Evolutionary conservation across 2,797 vertebrate genomes (phyloP).

Genomic region (Acipenser oxyrinchus): DNA sequence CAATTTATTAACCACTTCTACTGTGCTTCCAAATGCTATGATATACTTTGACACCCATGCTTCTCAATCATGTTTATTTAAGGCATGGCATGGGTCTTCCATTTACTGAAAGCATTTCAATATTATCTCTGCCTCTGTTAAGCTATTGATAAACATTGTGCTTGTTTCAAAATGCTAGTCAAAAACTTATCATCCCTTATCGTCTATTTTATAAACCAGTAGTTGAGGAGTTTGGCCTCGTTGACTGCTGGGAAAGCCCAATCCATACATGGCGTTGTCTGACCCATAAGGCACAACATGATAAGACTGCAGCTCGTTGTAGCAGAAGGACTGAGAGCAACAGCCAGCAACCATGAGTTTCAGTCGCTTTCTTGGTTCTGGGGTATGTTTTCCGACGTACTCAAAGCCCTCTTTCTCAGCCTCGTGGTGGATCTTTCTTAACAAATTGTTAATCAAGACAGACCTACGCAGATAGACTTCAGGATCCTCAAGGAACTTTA

Average conservation of each 20-base stretch:
- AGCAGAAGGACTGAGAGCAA: slow-evolving; percentile 72
- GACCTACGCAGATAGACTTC: slow-evolving; percentile 89
- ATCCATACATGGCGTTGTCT: slow-evolving; percentile 67
- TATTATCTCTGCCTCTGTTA: neutral
- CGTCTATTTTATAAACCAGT: slow-evolving; percentile 84
- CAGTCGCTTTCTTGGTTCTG: slow-evolving; percentile 73
- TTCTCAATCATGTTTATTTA: neutral
- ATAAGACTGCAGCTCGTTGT: slow-evolving; percentile 78
- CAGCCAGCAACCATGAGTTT: slow-evolving; percentile 85
- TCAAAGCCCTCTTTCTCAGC: slow-evolving; percentile 75
- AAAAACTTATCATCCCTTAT: slow-evolving; percentile 51
- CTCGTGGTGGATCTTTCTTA: slow-evolving; percentile 73
- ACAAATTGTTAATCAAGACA: slow-evolving; percentile 96
- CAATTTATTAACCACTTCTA: neutral
- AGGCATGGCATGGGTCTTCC: neutral
- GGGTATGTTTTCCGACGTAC: slow-evolving; percentile 60
- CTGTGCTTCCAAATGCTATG: neutral
- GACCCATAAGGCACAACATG: slow-evolving; percentile 78
- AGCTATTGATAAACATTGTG: neutral
- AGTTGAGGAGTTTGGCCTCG: slow-evolving; percentile 71
- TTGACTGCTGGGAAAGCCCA: slow-evolving; percentile 66
- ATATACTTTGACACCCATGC: neutral
- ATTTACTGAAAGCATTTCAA: neutral
- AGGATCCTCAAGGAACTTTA: slow-evolving; percentile 89
- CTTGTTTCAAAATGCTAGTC: neutral